A percentile compares a stretch with the other conserved stretches of the same genome.
These are phyloP conservation scores for Phoxinus phoxinus DNA, from an alignment of 2,113 vertebrate species.

Conservation along the genomic window DNA sequence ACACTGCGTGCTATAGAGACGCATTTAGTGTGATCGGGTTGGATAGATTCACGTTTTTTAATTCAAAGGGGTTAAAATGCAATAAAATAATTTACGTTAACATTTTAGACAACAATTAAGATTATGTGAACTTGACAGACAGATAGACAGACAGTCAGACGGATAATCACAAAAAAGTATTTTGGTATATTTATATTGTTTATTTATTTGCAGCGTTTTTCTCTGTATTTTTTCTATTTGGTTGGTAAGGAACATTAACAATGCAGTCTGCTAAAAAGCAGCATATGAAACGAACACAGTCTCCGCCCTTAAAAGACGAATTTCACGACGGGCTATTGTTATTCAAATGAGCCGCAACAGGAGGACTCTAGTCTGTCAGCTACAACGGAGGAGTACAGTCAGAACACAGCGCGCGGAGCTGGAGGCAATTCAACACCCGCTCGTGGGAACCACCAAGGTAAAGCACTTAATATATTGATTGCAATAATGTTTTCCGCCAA, in stretches of 20 bases:
- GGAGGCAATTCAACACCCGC: constrained; percentile 14
- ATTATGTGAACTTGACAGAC: no score
- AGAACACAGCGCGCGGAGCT: constrained; percentile 8
- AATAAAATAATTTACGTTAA: not conserved
- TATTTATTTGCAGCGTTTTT: not conserved
- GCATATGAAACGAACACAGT: constrained; percentile 42
- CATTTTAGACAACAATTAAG: no score
- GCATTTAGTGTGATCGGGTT: no score
- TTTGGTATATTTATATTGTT: not conserved
- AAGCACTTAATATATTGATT: not conserved
- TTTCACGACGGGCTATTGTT: constrained; percentile 74
- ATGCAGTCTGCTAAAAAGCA: not conserved
- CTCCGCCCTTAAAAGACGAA: constrained; percentile 55
- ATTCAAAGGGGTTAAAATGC: not conserved
- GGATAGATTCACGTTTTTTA: no score
- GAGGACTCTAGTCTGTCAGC: constrained; percentile 41
- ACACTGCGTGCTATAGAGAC: no score
- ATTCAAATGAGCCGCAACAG: constrained; percentile 75
- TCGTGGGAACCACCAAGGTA: constrained; percentile 49
- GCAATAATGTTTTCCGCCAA: no score
- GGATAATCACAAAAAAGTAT: not conserved
- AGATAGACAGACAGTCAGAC: no score
- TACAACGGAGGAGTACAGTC: not conserved
- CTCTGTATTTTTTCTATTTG: not conserved
- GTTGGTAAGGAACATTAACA: not conserved